Evolutionary conservation across 2,888 invertebrate genomes (phyloP), one percentile per base, ranked within the genome.

Genomic region (Ametastegia equiseti): DNA sequence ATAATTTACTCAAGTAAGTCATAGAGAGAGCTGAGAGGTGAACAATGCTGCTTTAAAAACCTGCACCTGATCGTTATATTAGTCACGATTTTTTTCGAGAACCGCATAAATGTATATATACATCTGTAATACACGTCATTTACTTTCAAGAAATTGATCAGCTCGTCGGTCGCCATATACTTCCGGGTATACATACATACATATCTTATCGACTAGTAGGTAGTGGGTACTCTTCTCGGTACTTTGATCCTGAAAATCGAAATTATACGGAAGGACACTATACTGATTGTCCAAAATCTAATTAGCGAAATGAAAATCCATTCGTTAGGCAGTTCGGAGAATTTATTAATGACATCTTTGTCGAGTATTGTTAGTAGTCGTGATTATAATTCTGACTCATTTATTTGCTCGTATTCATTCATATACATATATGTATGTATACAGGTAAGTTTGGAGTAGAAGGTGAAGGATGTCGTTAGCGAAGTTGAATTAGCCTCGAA

Each of bases 111-210:
- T 42, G 42, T 42, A 42, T 42, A 42, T 42, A 9, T 42, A 42
- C 42, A 42, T 5, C 9, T 6, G 5, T 6, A 7, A n/a, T 39
- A 67, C 67, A 11, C 67, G 67, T 36, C 67, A 39, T 67, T 39
- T 39, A 39, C 39, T 67, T 67, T 67, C 67, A 11, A 36, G 67
- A 67, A 67, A 67, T 36, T 39, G 39, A 67, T 67, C 39, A 67
- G 36, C n/a, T 36, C 4, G 23, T 60, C 60, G 60, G 13, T 15
- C 19, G 30, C 27, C 39, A 23, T 15, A 0, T n/a, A 67, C 67
- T 39, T 67, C 67, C 67, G 67, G 39, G 23, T 67, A 4, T n/a
- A n/a, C n/a, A n/a, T n/a, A n/a, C n/a, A n/a, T n/a, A n/a, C n/a
- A n/a, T n/a, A n/a, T n/a, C n/a, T n/a, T n/a, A n/a, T n/a, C n/a